phyloP scores from a whole-genome alignment of 2,113 vertebrate genomes.

The Alces alces region DNA sequence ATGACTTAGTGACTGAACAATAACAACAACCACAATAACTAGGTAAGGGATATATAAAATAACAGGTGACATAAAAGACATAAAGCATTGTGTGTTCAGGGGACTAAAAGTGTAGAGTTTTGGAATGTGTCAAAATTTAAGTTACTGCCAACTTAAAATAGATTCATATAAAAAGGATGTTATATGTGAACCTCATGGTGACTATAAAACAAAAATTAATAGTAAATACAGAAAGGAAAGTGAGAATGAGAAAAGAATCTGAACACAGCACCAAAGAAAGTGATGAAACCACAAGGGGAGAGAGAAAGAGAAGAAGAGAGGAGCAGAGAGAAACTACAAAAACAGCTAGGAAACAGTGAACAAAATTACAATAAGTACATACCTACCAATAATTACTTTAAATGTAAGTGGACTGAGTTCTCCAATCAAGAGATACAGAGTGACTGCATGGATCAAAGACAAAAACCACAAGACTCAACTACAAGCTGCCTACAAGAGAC shows the following conservation, averaged over 20 bases:
- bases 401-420: neutral
- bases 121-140: neutral
- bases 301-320: neutral
- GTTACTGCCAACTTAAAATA: neutral
- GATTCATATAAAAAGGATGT: neutral
- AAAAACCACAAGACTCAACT: neutral
- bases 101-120: neutral
- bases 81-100: accelerated
- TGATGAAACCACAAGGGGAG: neutral
- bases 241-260: neutral
- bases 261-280: neutral
- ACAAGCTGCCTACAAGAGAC: neutral
- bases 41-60: neutral
- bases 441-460: neutral
- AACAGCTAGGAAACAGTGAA: neutral
- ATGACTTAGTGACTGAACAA: neutral
- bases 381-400: neutral
- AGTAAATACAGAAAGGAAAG: neutral
- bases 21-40: neutral
- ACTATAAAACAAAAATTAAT: neutral
- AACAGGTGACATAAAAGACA: neutral
- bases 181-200: neutral
- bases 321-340: neutral
- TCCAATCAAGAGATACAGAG: neutral
- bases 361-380: neutral